Evolutionary conservation across 2,113 vertebrate species (phyloP).

Genomic region (Rhombomys opimus): DNA sequence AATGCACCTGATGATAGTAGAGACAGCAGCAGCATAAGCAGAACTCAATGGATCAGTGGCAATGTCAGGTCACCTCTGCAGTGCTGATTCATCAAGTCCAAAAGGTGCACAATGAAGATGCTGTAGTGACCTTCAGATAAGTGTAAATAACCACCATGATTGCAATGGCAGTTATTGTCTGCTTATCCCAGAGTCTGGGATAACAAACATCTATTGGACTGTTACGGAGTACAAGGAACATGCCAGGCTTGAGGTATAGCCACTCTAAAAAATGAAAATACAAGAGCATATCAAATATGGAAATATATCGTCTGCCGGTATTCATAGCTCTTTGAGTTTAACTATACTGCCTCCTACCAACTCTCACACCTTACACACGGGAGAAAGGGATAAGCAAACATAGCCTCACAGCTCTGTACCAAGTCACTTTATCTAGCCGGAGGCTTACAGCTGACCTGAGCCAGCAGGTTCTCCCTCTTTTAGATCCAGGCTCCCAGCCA

Average conservation of each 20-base stretch:
- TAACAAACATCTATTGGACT: background rate
- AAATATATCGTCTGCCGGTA: background rate
- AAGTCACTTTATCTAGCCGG: background rate
- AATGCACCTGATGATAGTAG: background rate
- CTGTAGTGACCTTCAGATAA: background rate
- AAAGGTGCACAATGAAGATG: background rate
- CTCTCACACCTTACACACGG: fast-evolving
- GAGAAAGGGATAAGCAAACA: too few species aligned
- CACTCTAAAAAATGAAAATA: background rate
- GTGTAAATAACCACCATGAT: background rate
- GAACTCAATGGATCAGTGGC: background rate
- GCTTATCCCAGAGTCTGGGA: background rate
- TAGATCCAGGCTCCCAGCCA: background rate
- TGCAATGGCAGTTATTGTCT: background rate
- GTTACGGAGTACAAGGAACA: background rate
- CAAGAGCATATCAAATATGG: background rate
- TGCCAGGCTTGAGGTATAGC: background rate
- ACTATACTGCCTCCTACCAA: background rate
- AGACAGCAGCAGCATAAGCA: background rate
- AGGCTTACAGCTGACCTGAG: background rate
- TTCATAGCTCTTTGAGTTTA: background rate
- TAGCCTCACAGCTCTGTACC: background rate
- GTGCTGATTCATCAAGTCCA: background rate
- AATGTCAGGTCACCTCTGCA: background rate
- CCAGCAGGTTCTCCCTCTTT: background rate